Evolutionary conservation across 2,113 vertebrate genomes (phyloP).

Genomic region (Sinocyclocheilus grahami): DNA sequence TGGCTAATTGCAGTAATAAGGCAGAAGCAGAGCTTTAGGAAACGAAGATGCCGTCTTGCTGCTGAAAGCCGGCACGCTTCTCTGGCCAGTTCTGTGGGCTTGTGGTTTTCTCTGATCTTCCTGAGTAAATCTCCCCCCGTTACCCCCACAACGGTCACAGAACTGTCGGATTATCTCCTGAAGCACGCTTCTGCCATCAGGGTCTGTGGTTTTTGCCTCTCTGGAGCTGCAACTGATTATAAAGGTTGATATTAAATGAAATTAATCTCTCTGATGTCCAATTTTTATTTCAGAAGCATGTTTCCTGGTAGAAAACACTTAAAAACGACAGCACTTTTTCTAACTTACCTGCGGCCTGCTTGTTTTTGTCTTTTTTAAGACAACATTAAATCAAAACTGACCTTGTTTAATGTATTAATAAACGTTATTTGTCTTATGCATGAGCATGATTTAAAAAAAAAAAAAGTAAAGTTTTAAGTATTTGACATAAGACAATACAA

Average conservation of each 20-base stretch:
- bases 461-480: no score
- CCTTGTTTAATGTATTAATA: no score
- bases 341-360: background rate
- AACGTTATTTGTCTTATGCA: no score
- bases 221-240: constrained; percentile 24
- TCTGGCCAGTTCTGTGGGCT: constrained; percentile 42
- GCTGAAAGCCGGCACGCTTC: constrained; percentile 36
- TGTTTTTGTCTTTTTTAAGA: no score
- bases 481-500: no score
- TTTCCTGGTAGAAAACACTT: constrained; percentile 13
- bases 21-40: constrained; percentile 55
- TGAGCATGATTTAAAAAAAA: no score
- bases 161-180: constrained; percentile 4
- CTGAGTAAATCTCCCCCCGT: constrained; percentile 5
- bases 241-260: background rate
- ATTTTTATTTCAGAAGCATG: constrained; percentile 13
- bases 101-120: constrained; percentile 48
- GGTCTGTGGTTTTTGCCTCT: background rate
- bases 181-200: constrained; percentile 23
- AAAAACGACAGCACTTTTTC: background rate
- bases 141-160: background rate
- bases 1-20: constrained; percentile 71
- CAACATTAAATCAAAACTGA: no score
- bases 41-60: background rate
- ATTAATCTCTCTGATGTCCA: background rate